These are phyloP conservation scores for Macroramphosus scolopax DNA, from an alignment of 2,797 vertebrate genomes.

Conservation along the genomic window DNA sequence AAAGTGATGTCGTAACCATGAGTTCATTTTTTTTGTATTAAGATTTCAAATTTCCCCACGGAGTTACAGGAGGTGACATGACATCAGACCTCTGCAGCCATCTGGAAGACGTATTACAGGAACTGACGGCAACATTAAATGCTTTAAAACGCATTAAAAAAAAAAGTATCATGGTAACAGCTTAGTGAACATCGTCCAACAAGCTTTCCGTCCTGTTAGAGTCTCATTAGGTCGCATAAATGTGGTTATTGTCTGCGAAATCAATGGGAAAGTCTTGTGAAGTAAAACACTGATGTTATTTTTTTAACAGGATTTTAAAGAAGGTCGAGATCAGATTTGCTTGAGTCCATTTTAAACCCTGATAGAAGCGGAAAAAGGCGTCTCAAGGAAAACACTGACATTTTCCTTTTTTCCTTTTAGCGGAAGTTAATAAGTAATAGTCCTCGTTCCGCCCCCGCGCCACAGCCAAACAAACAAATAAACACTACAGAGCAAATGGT, in stretches of 20 bases:
- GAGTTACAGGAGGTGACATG: no score
- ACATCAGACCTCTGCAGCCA: slow-evolving; percentile 6
- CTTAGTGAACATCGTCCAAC: slow-evolving; percentile 24
- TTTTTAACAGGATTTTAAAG: not conserved
- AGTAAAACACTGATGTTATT: no score
- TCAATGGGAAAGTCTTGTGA: not conserved
- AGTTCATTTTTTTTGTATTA: no score
- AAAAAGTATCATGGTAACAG: slow-evolving; percentile 17
- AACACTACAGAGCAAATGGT: slow-evolving; percentile 66
- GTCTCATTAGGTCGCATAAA: slow-evolving; percentile 26
- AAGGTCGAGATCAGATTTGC: no score
- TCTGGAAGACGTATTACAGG: slow-evolving; percentile 19
- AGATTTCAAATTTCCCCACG: no score
- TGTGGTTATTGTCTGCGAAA: no score
- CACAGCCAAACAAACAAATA: slow-evolving; percentile 64
- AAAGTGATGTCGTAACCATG: no score
- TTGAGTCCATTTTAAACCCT: not conserved
- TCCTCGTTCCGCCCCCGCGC: slow-evolving; percentile 9
- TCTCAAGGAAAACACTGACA: no score
- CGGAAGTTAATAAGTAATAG: slow-evolving; percentile 3
- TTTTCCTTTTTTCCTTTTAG: not conserved
- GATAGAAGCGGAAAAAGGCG: no score
- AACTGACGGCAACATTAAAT: slow-evolving; percentile 28
- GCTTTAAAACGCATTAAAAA: no score
- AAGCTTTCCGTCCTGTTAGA: slow-evolving; percentile 19